Evolutionary conservation across 2,888 invertebrate genomes (phyloP), one percentile per base, ranked within the genome.

Genomic region (Troides aeacus): DNA sequence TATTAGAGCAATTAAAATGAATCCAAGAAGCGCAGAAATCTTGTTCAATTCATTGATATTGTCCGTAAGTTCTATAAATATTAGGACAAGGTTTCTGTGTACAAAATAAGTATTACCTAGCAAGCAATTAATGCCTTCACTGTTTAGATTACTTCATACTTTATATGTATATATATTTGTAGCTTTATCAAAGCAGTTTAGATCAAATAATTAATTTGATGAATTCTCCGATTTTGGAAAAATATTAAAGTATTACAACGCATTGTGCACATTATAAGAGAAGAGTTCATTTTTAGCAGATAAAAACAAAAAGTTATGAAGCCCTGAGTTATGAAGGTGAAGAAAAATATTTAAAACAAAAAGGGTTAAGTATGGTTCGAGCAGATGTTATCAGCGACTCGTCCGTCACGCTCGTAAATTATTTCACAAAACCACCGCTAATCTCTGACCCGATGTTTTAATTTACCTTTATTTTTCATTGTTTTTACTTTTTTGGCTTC

Each of bases 401-500:
- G 86, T 91, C 87, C 92, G 92, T 91, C 90, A 92, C 90, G 92
- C 88, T 89, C 89, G 86, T 92, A 92, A 92, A 91, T 91, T 90
- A 91, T 90, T 89, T 89, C 85, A 88, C 86, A 88, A 90, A 90
- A 88, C 88, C 90, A 85, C 86, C 85, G 90, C 90, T 90, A 91
- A 92, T 91, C 89, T 85, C 84, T 83, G 84, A 81, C 80, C 77
- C 86, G 86, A 91, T 89, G 90, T 91, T 90, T 92, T 92, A 92
- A 92, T 92, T 92, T 90, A 86, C 84, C 77, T 79, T 84, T 84
- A 84, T 83, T 82, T 80, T 84, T 86, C 84, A 82, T 84, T 80
- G 82, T 83, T 76, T 74, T 75, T 78, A 81, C 78, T 80, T 77
- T 78, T 77, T 81, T 72, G 83, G 81, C 89, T 89, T 87, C 88